A percentile compares a stretch with the other conserved stretches of the same genome.
Conservation (phyloP, 1,140 invertebrate genomes). For the Chionoecetes opilio region DNA sequence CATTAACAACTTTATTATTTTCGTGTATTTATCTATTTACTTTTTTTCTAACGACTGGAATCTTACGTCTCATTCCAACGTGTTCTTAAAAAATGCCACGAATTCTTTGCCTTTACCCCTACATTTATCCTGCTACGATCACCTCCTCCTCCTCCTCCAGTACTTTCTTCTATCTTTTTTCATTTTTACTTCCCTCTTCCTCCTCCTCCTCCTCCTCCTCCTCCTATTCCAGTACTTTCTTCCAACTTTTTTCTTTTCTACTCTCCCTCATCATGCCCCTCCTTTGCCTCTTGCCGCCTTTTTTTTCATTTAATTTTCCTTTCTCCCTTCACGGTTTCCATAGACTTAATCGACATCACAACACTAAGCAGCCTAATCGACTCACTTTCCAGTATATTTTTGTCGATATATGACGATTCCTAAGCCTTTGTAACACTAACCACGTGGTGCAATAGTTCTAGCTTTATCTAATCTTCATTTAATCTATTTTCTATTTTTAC, state of each 20-base stretch:
- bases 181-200: background rate
- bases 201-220: too few species aligned
- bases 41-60: background rate
- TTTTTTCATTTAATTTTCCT: too few species aligned
- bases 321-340: too few species aligned
- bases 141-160: background rate
- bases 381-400: too few species aligned
- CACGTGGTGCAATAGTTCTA: background rate
- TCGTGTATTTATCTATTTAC: background rate
- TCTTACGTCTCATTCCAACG: background rate
- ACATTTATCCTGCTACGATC: background rate
- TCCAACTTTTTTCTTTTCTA: too few species aligned
- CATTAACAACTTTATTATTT: background rate
- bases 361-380: too few species aligned
- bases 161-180: background rate
- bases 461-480: too few species aligned
- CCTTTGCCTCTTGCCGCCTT: too few species aligned
- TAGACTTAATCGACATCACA: too few species aligned
- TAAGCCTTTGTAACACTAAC: background rate
- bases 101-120: slow-evolving; percentile 9
- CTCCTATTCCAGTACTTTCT: too few species aligned
- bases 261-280: too few species aligned
- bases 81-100: background rate
- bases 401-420: background rate
- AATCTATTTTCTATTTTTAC: background rate